Conservation (phyloP, 2,113 vertebrate genomes). For the Eptesicus fuscus region DNA sequence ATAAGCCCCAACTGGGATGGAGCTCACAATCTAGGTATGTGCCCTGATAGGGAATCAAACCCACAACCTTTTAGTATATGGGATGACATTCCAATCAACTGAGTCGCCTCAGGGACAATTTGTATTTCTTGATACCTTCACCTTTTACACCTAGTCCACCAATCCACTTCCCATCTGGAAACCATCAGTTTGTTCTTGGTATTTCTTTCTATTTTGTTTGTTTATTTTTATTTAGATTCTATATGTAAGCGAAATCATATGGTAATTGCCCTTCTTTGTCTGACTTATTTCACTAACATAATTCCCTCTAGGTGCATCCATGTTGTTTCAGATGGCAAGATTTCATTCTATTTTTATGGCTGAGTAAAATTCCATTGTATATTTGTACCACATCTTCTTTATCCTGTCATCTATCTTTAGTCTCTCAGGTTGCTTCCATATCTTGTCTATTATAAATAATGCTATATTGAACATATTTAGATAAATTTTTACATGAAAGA, state of each 20-base stretch:
- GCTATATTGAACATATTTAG: background rate
- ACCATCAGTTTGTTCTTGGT: background rate
- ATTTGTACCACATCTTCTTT: background rate
- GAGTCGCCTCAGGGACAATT: background rate
- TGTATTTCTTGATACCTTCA: background rate
- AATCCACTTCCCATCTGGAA: background rate
- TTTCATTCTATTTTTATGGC: background rate
- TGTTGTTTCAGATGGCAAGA: background rate
- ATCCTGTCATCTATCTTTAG: background rate
- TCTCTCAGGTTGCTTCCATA: background rate
- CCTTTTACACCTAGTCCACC: background rate
- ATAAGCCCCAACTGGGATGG: background rate
- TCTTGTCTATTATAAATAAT: too few species aligned
- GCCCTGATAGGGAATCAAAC: background rate
- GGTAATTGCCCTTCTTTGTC: background rate
- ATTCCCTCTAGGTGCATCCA: background rate
- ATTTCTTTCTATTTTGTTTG: background rate
- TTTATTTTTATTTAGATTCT: background rate
- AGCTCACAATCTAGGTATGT: background rate
- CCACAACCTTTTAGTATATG: background rate
- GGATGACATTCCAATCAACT: background rate
- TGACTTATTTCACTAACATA: background rate
- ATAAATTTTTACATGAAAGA: background rate
- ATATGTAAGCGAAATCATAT: background rate
- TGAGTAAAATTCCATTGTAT: background rate